Conservation (phyloP, 2,113 vertebrate genomes). For the Blennius ocellaris region DNA sequence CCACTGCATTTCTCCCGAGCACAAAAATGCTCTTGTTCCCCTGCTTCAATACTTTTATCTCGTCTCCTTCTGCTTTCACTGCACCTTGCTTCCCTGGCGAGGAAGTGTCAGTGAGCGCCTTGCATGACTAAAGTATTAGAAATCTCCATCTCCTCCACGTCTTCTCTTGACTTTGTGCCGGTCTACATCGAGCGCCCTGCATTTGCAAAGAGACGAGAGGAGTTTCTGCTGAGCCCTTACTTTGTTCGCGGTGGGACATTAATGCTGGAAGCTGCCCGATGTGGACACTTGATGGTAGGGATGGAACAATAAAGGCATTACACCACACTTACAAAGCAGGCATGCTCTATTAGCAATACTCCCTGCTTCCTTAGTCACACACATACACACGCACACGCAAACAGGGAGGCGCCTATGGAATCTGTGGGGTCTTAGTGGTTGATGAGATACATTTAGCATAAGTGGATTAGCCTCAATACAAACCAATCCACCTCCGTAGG, state of each 20-base stretch:
- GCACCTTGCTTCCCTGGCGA: constrained; percentile 38
- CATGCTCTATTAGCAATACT: constrained; percentile 62
- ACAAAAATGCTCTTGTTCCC: constrained; percentile 26
- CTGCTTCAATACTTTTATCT: constrained; percentile 16
- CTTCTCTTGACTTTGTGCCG: constrained; percentile 42
- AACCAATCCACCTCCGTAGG: constrained; percentile 67
- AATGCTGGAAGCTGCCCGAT: constrained; percentile 65
- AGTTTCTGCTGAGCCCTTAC: constrained; percentile 72
- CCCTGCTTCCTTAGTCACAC: constrained; percentile 28
- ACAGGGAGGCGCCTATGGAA: constrained; percentile 73
- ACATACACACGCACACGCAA: constrained; percentile 56
- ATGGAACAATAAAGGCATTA: constrained; percentile 70
- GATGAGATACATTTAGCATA: constrained; percentile 81
- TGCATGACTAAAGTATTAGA: constrained; percentile 56
- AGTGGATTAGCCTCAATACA: constrained; percentile 83
- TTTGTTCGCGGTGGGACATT: constrained; percentile 65
- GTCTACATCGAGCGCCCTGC: constrained; percentile 58
- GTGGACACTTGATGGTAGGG: constrained; percentile 63
- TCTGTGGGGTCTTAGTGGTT: constrained; percentile 77
- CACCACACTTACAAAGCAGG: constrained; percentile 58
- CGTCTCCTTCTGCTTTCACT: constrained; percentile 32
- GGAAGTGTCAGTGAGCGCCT: constrained; percentile 47
- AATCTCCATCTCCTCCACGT: constrained; percentile 18
- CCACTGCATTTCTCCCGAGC: constrained; percentile 22
- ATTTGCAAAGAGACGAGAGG: constrained; percentile 60